Percentiles rank a stretch among this genome's conserved stretches.
Conservation (phyloP, 2,113 vertebrate genomes). For the Crotalus viridis region DNA sequence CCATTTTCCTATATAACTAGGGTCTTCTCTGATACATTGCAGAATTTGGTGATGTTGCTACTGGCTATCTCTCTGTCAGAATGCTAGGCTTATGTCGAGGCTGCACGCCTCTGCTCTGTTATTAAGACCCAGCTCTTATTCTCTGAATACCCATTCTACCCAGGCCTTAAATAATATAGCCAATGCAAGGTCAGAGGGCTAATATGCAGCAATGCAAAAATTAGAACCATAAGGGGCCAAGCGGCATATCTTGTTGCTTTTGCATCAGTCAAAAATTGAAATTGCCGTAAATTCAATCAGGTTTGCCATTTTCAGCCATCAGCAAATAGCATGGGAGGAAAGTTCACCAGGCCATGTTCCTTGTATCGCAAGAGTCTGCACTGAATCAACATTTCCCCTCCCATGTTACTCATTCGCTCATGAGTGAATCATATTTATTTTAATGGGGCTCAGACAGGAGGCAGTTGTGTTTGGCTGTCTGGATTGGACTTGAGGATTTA, state of each 20-base stretch:
- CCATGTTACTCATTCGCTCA: conserved; percentile 23
- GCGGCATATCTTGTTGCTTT: conserved; percentile 18
- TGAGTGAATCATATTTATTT: conserved; percentile 34
- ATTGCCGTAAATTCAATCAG: conserved; percentile 33
- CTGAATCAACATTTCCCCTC: conserved; percentile 21
- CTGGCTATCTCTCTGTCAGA: not conserved
- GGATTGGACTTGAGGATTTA: conserved; percentile 14
- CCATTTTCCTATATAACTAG: conserved; percentile 34
- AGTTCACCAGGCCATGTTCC: not conserved
- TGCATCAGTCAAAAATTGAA: conserved; percentile 27
- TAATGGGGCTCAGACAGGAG: conserved; percentile 35
- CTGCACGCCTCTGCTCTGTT: conserved; percentile 22
- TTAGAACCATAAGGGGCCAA: conserved; percentile 7
- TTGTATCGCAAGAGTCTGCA: not conserved
- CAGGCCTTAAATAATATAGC: not conserved
- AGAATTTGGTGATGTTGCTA: conserved; percentile 12
- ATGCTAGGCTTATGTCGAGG: not conserved
- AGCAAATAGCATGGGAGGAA: conserved; percentile 5
- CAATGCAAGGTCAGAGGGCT: conserved; percentile 16
- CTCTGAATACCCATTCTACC: not conserved
- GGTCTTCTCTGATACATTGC: not conserved
- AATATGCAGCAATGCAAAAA: conserved; percentile 31
- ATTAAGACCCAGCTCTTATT: not conserved
- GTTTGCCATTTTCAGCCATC: conserved; percentile 28
- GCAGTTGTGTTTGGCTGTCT: conserved; percentile 20